Conservation (phyloP, 2,888 invertebrate genomes). For the Lysandra bellargus region DNA sequence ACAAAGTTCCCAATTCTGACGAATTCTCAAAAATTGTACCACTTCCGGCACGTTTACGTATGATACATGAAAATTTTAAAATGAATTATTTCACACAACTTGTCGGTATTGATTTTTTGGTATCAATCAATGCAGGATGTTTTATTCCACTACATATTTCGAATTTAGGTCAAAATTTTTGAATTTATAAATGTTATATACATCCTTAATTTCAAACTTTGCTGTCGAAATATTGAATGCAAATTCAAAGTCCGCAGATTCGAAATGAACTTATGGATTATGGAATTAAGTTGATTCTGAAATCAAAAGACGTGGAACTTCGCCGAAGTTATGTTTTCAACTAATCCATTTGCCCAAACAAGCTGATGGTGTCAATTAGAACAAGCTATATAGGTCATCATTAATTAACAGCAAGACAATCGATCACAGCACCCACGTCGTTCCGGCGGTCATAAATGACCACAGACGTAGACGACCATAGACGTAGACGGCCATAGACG, state of each 20-base stretch:
- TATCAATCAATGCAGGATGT: too few species aligned
- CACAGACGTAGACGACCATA: not conserved
- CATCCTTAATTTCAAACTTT: too few species aligned
- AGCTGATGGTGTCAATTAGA: not conserved
- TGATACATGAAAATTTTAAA: too few species aligned
- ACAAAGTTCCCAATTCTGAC: too few species aligned
- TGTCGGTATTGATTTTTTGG: too few species aligned
- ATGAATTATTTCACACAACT: too few species aligned
- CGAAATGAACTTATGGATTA: not conserved
- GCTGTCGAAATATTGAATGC: not conserved
- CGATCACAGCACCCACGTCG: not conserved
- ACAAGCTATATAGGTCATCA: slow-evolving; percentile 19
- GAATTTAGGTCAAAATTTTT: too few species aligned
- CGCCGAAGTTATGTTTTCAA: not conserved
- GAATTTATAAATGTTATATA: too few species aligned
- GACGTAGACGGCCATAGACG: not conserved
- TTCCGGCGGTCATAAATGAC: slow-evolving; percentile 6
- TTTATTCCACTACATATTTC: too few species aligned
- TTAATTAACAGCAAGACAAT: slow-evolving; percentile 10
- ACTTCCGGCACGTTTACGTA: too few species aligned
- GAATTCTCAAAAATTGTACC: too few species aligned
- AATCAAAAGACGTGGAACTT: not conserved
- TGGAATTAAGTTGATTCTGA: not conserved
- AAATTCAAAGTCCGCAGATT: not conserved
- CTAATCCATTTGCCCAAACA: not conserved